These are phyloP conservation scores for Lepidostoma basale DNA, from an alignment of 1,140 invertebrate species.

Conservation along the genomic window DNA sequence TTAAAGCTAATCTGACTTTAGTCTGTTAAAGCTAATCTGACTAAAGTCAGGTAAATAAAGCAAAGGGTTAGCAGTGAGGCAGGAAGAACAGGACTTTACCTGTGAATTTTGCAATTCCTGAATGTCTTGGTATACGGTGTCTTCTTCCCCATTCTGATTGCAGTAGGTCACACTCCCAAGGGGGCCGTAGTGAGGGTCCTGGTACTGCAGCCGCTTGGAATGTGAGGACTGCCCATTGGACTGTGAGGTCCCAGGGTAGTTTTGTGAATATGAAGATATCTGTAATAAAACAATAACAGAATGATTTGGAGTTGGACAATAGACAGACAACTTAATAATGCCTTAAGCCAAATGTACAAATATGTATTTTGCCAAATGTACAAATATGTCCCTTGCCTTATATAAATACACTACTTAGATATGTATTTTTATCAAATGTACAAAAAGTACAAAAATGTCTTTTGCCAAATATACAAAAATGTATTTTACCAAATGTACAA, in stretches of 20 bases:
- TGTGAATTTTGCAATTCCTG: constrained; percentile 43
- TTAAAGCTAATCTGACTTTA: too few species aligned
- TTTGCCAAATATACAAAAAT: too few species aligned
- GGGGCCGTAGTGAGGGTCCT: constrained; percentile 23
- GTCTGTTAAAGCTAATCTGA: too few species aligned
- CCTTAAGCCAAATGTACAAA: too few species aligned
- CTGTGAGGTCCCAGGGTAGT: constrained; percentile 34
- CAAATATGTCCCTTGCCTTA: neutral
- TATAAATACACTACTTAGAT: neutral
- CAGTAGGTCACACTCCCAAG: constrained; percentile 28
- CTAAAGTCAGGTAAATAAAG: too few species aligned
- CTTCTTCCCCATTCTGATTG: constrained; percentile 31
- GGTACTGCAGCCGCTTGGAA: constrained; percentile 36
- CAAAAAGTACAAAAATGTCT: too few species aligned
- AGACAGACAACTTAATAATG: too few species aligned
- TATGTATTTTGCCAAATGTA: neutral
- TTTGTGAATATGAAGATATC: constrained; percentile 43
- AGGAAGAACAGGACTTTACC: constrained; percentile 23
- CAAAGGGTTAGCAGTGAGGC: too few species aligned
- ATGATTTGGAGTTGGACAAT: too few species aligned
- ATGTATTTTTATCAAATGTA: neutral
- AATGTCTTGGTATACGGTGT: constrained; percentile 45
- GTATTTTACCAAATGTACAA: neutral
- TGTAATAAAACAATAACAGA: constrained; percentile 30
- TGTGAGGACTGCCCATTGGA: constrained; percentile 32